Base-by-base conservation (phyloP, 2,797 vertebrate genomes). In the Catharus ustulatus region DNA sequence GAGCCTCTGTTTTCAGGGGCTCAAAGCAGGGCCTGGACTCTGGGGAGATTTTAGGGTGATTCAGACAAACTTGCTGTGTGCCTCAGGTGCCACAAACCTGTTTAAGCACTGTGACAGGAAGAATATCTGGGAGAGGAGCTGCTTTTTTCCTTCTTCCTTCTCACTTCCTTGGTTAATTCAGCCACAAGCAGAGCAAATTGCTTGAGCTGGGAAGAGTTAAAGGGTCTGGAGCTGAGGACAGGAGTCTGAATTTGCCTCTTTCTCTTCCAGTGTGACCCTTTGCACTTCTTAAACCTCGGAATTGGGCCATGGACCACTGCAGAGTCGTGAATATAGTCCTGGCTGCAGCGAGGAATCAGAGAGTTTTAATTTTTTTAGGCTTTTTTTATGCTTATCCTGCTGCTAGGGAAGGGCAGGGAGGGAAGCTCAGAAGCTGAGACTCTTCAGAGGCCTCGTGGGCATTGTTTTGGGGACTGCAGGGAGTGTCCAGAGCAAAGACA, bases 401-500 rank as follows among this genome's bases (percentile, higher is more conserved):
- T 66, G 79, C n/a, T 72, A 8, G 49, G 64, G 36, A 76, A 63
- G 52, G 34, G 26, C 51, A 14, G 16, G 1, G 32, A 59, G 55
- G 10, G 30, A 16, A 29, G 26, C 27, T 5, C 18, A 11, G 71
- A 59, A 63, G 2, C 13, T 24, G 9, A 42, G 71, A 15, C 23
- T 21, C 26, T 51, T 49, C 55, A 30, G 36, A 17, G 27, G 6
- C 2, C 30, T 7, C 1, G 0, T 0, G 6, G 32, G 17, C 2
- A 0, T 21, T 22, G 32, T 55, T 73, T 20, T 15, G 69, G 23
- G 55, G 73, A 0, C 30, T 16, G 46, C 16, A 0, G 4, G 40
- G 9, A 6, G 32, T 1, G 23, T 42, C 62, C 55, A 7, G 36
- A 23, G 40, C 67, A 49, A 17, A 48, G 46, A 6, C 1, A n/a